Base-by-base conservation (phyloP, 2,797 vertebrate genomes). In the Phylloscopus collybita region DNA sequence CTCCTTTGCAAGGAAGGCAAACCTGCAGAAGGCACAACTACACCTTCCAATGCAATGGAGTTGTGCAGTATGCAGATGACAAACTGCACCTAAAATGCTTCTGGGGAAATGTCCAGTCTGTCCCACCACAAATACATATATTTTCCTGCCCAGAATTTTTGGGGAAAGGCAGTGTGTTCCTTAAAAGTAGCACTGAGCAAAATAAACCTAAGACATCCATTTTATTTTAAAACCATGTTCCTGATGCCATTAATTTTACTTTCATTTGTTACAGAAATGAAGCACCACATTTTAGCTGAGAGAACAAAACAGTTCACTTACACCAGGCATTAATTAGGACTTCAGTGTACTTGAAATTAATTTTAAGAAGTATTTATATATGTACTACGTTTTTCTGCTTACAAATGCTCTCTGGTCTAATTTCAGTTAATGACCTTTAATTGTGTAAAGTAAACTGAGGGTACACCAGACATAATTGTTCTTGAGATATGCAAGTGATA, bases 261-360 rank as follows among this genome's bases (percentile, higher is more conserved):
- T 95, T 85, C 7, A 18, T 81, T 90, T 16, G 2, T 97, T 93
- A 82, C 56, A 87, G 59, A 13, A 89, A 80, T 17, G 13, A 93
- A 94, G 36, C 45, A 92, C 54, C 76, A 92, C 36, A 32, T 95
- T 94, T 95, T 36, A 38, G 62, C 66, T 82, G 71, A 96, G 51
- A 66, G 70, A 90, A 74, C 49, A 17, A 96, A 95, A 85, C 1
- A 65, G 29, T 93, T 75, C 72, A 65, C 91, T 95, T 94, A 61
- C 16, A 95, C 20, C 13, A 95, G 79, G 53, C 53, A 65, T 93
- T 97, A 96, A 94, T 97, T 93, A 95, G 76, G 73, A 92, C 65
- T 72, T 88, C 1, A 27, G 60, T 15, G 44, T 74, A 94, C 49
- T 96, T 95, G 72, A 88, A 96, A 95, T 64, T 40, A 51, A 67